A percentile compares a stretch with the other conserved stretches of the same genome.
Evolutionary conservation across 1,140 invertebrate genomes (phyloP).

Genomic region (Ephestia elutella): DNA sequence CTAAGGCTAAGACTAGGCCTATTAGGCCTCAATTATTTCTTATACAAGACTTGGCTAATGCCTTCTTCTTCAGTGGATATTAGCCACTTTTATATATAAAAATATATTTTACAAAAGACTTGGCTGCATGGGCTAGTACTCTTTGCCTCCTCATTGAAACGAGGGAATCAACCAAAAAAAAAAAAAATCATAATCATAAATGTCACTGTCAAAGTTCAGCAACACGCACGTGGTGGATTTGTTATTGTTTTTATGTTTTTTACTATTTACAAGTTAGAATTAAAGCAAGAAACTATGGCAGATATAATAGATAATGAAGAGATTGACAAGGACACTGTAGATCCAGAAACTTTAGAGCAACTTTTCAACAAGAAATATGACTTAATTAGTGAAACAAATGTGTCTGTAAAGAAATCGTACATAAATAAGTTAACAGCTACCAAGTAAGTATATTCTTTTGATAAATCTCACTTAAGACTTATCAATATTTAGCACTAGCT

Average conservation of each 20-base stretch:
- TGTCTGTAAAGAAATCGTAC: slow-evolving; percentile 50
- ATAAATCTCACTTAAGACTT: not conserved
- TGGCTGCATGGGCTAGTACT: too few relatives aligned
- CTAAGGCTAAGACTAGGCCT: too few relatives aligned
- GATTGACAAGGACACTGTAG: slow-evolving; percentile 50
- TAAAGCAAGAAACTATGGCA: slow-evolving; percentile 24
- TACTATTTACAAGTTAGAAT: not conserved
- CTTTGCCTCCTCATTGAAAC: too few relatives aligned
- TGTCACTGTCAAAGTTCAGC: too few relatives aligned
- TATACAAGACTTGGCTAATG: too few relatives aligned
- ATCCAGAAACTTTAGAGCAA: slow-evolving; percentile 38
- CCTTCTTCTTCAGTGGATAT: too few relatives aligned
- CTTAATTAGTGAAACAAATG: slow-evolving; percentile 47
- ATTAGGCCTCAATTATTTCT: too few relatives aligned
- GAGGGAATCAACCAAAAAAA: too few relatives aligned
- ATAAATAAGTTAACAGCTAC: slow-evolving; percentile 53
- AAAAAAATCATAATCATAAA: too few relatives aligned
- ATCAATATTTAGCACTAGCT: not conserved
- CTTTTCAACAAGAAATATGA: slow-evolving; percentile 52
- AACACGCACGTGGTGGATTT: not conserved
- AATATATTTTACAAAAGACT: too few relatives aligned
- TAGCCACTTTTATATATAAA: too few relatives aligned
- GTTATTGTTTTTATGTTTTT: slow-evolving; percentile 2
- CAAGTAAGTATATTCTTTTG: slow-evolving; percentile 39
- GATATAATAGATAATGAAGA: slow-evolving; percentile 57